phyloP scores from a whole-genome alignment of 2,888 invertebrate species.

The Thumatha senex region DNA sequence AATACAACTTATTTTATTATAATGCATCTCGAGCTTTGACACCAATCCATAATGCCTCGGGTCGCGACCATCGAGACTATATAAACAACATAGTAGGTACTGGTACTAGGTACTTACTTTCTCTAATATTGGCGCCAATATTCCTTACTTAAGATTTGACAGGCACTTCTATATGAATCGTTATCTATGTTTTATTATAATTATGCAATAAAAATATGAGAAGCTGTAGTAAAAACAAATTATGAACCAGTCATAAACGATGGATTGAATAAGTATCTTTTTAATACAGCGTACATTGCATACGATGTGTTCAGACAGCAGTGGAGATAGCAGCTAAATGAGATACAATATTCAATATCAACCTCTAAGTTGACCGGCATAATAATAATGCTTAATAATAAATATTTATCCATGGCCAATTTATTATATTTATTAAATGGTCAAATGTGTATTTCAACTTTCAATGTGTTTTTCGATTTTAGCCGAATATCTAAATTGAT shows the following conservation, averaged over 20 bases:
- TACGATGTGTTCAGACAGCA: conserved; percentile 34
- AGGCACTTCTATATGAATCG: conserved; percentile 24
- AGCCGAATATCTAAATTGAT: too few relatives aligned
- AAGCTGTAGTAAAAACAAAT: conserved; percentile 17
- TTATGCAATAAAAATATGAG: conserved; percentile 20
- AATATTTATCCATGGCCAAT: neutral
- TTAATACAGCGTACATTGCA: conserved; percentile 15
- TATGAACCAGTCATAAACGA: conserved; percentile 16
- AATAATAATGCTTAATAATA: neutral
- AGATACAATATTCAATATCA: conserved; percentile 25
- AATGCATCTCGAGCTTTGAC: conserved; percentile 49
- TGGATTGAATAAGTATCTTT: conserved; percentile 29
- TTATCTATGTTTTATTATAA: conserved; percentile 30
- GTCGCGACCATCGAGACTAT: conserved; percentile 38
- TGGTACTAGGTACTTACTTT: conserved; percentile 51
- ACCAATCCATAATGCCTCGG: conserved; percentile 58
- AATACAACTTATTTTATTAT: conserved; percentile 21
- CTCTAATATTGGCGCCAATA: conserved; percentile 74
- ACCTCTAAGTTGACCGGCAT: too few relatives aligned
- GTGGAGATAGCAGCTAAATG: conserved; percentile 37
- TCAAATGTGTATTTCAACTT: too few relatives aligned
- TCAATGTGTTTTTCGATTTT: too few relatives aligned
- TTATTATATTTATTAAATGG: too few relatives aligned
- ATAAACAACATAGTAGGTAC: too few relatives aligned
- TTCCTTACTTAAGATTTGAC: conserved; percentile 61